Evolutionary conservation across 2,888 invertebrate species (phyloP).

Genomic region (Mechanitis messenoides): DNA sequence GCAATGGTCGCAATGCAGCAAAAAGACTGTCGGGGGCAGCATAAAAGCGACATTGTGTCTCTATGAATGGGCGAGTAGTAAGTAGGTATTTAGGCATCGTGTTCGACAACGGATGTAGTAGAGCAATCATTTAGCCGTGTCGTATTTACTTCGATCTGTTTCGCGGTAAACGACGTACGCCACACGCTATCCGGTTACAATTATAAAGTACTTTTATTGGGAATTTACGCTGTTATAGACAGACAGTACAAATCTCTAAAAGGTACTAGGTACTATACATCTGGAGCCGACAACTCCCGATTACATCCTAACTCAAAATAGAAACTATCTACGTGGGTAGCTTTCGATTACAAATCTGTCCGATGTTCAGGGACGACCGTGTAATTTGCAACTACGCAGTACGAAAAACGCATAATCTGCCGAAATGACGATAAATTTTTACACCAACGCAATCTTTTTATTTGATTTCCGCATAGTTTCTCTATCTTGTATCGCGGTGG

Average conservation of each 20-base stretch:
- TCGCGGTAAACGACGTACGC: constrained; percentile 53
- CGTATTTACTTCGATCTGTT: constrained; percentile 53
- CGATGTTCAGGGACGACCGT: constrained; percentile 55
- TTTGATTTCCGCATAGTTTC: constrained; percentile 71
- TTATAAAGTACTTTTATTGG: constrained; percentile 67
- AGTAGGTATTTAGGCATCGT: constrained; percentile 34
- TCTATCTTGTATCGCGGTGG: constrained; percentile 55
- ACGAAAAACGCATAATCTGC: constrained; percentile 59
- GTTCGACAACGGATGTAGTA: constrained; percentile 55
- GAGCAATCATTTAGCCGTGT: constrained; percentile 48
- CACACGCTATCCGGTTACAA: constrained; percentile 59
- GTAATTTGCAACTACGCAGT: constrained; percentile 53
- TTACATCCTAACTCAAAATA: constrained; percentile 58
- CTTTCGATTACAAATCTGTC: constrained; percentile 54
- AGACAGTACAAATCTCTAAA: constrained; percentile 35
- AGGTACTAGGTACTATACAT: constrained; percentile 27
- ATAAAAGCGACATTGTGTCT: constrained; percentile 43
- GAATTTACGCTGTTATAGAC: constrained; percentile 41
- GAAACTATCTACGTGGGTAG: constrained; percentile 66
- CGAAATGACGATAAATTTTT: constrained; percentile 65
- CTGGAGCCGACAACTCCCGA: constrained; percentile 49
- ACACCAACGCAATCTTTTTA: constrained; percentile 65
- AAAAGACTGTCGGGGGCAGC: constrained; percentile 43
- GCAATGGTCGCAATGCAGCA: constrained; percentile 43
- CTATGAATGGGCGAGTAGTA: constrained; percentile 55